Evolutionary conservation across 2,113 vertebrate species (phyloP).

Genomic region (Pithys albifrons): DNA sequence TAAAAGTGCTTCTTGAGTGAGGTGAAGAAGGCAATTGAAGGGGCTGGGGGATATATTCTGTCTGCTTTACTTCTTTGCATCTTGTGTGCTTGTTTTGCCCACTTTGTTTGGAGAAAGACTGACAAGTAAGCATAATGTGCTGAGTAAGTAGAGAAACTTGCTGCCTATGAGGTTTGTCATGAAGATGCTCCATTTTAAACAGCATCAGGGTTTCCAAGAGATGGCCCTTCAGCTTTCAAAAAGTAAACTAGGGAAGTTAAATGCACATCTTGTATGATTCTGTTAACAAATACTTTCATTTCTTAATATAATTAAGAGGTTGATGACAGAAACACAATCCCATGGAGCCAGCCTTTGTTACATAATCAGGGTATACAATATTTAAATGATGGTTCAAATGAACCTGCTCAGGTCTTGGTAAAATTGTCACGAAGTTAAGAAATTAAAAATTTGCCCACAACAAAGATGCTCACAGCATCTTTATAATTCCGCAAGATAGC

Average conservation of each 20-base stretch:
- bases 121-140: not conserved
- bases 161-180: not conserved
- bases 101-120: constrained; percentile 37
- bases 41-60: not conserved
- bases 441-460: constrained; percentile 42
- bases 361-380: not conserved
- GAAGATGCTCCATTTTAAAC: not conserved
- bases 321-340: not conserved
- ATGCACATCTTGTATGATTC: not conserved
- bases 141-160: not conserved
- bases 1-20: constrained; percentile 14
- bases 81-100: not conserved
- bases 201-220: not conserved
- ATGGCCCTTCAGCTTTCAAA: not conserved
- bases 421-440: constrained; percentile 42
- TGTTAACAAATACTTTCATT: not conserved
- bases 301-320: not conserved
- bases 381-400: constrained; percentile 36
- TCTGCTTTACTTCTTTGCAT: constrained; percentile 20
- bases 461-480: constrained; percentile 21
- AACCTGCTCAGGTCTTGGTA: constrained; percentile 33
- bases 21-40: not conserved
- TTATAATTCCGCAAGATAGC: constrained; percentile 40
- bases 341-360: not conserved
- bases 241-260: not conserved